Base-by-base conservation (phyloP, 2,113 vertebrate species). In the Tachuris rubrigastra region DNA sequence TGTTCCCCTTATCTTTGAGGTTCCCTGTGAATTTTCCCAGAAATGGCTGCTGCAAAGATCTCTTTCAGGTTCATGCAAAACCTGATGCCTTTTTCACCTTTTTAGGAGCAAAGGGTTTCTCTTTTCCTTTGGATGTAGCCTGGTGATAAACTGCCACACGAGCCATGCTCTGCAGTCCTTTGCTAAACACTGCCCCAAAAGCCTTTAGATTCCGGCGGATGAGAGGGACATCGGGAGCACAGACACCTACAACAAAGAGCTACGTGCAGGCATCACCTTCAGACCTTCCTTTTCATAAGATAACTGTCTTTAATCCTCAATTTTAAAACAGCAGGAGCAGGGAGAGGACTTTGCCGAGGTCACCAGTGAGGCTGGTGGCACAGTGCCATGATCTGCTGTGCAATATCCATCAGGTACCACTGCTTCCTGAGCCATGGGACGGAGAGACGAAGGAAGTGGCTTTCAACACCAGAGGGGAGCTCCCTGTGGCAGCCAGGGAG, bases 151-250 rank as follows among this genome's bases (percentile, higher is more conserved):
- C 25, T 62, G 77, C 23, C 63, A 78, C 21, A 8, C 50, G 71
- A n/a, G 46, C 62, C 0, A 0, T 5, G 52, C 2, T 0, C 14
- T 23, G 63, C 77, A 13, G 28, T 5, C 8, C 66, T 67, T 20
- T 8, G 41, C 79, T 75, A 37, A 78, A 50, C 0, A 4, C 49
- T 2, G 12, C 24, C n/a, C 37, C 33, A 55, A 77, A 77, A 85
- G 44, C 46, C 63, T 72, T 56, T 30, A 21, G 69, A 69, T 52
- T 78, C 39, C 53, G 1, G 62, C 94, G 71, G 69, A 37, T 35
- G 81, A 67, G 63, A 71, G 62, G 39, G 42, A 82, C 3, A 16
- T 11, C 0, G 10, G 37, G 49, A 79, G 39, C 3, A 59, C 65
- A 46, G 47, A 55, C 16, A 39, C 20, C 39, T 11, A 13, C 42